Conservation (phyloP, 2,888 invertebrate genomes). For the Caenorhabditis afra region DNA sequence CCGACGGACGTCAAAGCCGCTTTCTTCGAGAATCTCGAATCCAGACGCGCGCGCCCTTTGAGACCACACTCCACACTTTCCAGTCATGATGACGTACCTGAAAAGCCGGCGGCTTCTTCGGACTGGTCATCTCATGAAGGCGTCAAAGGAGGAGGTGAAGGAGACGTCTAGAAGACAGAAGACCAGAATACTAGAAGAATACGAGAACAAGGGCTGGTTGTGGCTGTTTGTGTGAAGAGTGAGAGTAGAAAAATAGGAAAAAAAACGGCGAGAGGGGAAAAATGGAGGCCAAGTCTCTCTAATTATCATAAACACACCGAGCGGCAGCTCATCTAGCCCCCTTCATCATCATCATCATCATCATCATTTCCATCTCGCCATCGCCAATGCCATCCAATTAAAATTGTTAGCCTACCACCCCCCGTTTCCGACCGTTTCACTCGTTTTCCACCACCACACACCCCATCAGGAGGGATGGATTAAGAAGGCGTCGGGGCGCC, state of each 20-base stretch:
- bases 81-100: constrained; percentile 1
- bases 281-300: background rate
- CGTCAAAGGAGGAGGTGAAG: too few species aligned
- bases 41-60: too few species aligned
- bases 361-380: background rate
- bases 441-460: too few species aligned
- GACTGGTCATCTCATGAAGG: background rate
- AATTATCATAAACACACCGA: background rate
- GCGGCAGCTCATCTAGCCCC: background rate
- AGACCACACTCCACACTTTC: too few species aligned
- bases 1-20: too few species aligned
- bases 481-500: background rate
- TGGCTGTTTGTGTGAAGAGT: background rate
- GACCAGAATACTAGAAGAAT: background rate
- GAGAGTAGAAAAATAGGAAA: background rate
- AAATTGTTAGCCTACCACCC: constrained; percentile 8
- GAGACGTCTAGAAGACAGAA: too few species aligned
- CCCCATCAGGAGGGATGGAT: constrained; percentile 11
- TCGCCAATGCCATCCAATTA: constrained; percentile 11
- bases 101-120: constrained; percentile 4
- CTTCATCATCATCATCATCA: constrained; percentile 11
- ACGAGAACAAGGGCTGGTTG: background rate
- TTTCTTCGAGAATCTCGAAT: too few species aligned
- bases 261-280: background rate
- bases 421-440: background rate